Evolutionary conservation across 2,113 vertebrate species (phyloP), one percentile per base, ranked within the genome.

Genomic region (Aldabrachelys gigantea): DNA sequence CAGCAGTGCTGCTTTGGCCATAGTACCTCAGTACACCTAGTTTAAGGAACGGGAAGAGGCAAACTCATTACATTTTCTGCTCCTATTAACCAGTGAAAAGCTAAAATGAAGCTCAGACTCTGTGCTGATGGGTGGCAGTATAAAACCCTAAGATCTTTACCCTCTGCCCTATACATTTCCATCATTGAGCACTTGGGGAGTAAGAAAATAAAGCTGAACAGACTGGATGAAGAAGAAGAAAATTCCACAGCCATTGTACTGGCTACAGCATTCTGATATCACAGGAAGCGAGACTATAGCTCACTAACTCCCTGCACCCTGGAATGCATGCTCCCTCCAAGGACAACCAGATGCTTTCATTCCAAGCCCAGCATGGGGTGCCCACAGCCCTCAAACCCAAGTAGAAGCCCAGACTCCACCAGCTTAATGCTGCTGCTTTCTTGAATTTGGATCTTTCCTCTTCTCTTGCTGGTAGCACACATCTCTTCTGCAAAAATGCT

Each of bases 131-230:
- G 82, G 6, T 13, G 82, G 80, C n/a, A 89, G 76, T 27, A 86
- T 11, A 3, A 19, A 92, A 4, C 50, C 13, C 47, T n/a, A 54
- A 14, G 6, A 41, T 95, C 81, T 84, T 93, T 41, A 88, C 31
- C 16, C 31, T n/a, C 27, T 22, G 87, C 27, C 10, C 56, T 0
- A 85, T 72, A 57, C 56, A 88, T 49, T 94, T 89, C 52, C 25
- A 78, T 85, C 82, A 81, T 62, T n/a, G 31, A 65, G 14, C 59
- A 19, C 62, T n/a, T 69, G 62, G 82, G 87, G 65, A 94, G 94
- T 89, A 92, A 54, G 3, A 53, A 87, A 95, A 90, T 91, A 69
- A 90, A 94, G 84, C 92, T 93, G 69, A 96, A 82, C 24, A 90
- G 69, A 24, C 69, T 44, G 10, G 59, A 47, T 92, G 31, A 52